Evolutionary conservation across 2,888 invertebrate genomes (phyloP), one percentile per base, ranked within the genome.

Genomic region (Diplazon laetatorius): DNA sequence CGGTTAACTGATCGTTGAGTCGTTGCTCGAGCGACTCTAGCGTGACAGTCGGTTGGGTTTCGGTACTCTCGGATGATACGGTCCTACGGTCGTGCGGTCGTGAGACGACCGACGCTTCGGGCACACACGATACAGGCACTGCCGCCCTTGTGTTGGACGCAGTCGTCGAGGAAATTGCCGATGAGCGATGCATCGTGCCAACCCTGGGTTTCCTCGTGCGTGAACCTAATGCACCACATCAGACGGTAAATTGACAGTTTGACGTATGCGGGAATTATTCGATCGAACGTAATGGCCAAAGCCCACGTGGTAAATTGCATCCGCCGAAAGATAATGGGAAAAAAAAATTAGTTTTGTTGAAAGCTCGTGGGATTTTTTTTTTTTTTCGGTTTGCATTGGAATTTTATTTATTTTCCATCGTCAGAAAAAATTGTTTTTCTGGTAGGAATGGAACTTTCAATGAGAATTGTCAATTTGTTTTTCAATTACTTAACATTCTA

Each of bases 1-100:
- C 65, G 48, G 65, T 65, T 65, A 65, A 65, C 65, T 65, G 50
- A 65, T 65, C 65, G 65, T 65, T 65, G 48, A 65, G 65, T 65
- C 65, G 65, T 65, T 65, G 50, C 65, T 65, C 65, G 65, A n/a
- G 48, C 65, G 65, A 50, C 20, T n/a, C n/a, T 46, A 46, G 65
- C 65, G 65, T 65, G 65, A 50, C 65, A 65, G 65, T 65, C 50
- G 48, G 37, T 65, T 50, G 50, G 30, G 30, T 30, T 46, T 65
- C 37, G 37, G 65, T 48, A 55, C 55, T n/a, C n/a, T n/a, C n/a
- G n/a, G n/a, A n/a, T n/a, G n/a, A n/a, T n/a, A n/a, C n/a, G n/a
- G 55, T 65, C 62, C 65, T 30, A 25, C 30, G 55, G 20, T 50
- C 65, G 48, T 65, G 14, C 48, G 55, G 20, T 50, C 65, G 48